A percentile compares a stretch with the other conserved stretches of the same genome.
These are phyloP conservation scores for Rhinophrynus dorsalis DNA, from an alignment of 2,797 vertebrate genomes.

Conservation along the genomic window DNA sequence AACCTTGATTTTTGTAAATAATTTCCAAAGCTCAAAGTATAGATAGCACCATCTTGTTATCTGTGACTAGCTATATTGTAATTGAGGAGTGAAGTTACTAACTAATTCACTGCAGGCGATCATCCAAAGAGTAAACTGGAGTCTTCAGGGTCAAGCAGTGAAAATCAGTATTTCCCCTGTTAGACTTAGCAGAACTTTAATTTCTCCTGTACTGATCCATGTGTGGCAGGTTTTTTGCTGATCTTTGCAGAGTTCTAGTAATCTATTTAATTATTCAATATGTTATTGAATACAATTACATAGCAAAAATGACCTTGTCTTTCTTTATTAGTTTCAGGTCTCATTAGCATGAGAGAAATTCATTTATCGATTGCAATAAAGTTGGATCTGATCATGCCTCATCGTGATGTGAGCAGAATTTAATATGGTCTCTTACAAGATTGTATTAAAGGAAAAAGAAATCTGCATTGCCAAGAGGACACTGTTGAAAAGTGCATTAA, in stretches of 20 bases:
- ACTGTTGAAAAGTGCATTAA: not conserved
- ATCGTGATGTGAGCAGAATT: slow-evolving; percentile 10
- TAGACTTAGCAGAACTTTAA: not conserved
- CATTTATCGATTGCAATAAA: slow-evolving; percentile 38
- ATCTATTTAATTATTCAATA: slow-evolving; percentile 40
- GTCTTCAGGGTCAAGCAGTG: not conserved
- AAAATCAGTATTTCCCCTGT: not conserved
- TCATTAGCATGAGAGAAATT: slow-evolving; percentile 37
- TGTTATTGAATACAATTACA: slow-evolving; percentile 41
- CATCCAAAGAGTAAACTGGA: no score
- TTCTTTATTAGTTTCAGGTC: slow-evolving; percentile 36
- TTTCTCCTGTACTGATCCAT: slow-evolving; percentile 23
- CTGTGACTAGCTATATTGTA: no score
- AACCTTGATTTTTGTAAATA: no score
- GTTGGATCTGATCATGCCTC: slow-evolving; percentile 27
- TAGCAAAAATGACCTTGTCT: slow-evolving; percentile 40
- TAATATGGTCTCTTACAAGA: not conserved
- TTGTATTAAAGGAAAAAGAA: not conserved
- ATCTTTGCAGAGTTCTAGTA: slow-evolving; percentile 24
- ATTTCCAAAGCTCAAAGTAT: no score
- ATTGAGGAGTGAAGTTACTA: no score
- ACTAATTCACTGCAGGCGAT: no score
- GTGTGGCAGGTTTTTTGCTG: slow-evolving; percentile 34
- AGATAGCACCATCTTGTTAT: no score
- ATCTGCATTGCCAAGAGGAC: slow-evolving; percentile 17